Evolutionary conservation across 2,113 vertebrate genomes (phyloP).

Genomic region (Alosa alosa): DNA sequence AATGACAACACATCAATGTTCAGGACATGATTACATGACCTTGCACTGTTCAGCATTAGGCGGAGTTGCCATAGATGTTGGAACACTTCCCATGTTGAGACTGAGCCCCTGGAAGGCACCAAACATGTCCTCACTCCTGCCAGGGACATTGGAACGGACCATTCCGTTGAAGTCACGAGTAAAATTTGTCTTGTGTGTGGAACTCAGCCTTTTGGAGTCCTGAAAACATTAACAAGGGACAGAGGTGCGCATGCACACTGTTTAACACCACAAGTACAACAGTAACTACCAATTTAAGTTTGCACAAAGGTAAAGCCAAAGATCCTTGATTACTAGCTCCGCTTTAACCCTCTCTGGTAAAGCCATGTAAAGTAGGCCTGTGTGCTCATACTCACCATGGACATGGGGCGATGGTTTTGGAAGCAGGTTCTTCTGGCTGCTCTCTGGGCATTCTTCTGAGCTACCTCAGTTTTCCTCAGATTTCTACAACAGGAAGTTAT

Average conservation of each 20-base stretch:
- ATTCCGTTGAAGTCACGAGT: slow-evolving; percentile 26
- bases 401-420: slow-evolving; percentile 72
- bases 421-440: slow-evolving; percentile 60
- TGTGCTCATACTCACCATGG: slow-evolving; percentile 56
- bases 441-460: slow-evolving; percentile 71
- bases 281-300: no score
- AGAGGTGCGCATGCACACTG: no score
- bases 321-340: no score
- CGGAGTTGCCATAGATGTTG: slow-evolving; percentile 9
- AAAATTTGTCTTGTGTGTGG: background rate
- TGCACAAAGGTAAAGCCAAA: background rate
- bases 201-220: background rate
- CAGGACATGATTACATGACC: slow-evolving; percentile 64
- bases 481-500: slow-evolving; percentile 54
- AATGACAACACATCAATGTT: background rate
- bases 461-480: slow-evolving; percentile 60
- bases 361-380: background rate
- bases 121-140: slow-evolving; percentile 62
- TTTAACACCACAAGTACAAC: no score
- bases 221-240: background rate
- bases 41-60: slow-evolving; percentile 61
- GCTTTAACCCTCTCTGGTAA: no score
- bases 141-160: slow-evolving; percentile 5
- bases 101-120: slow-evolving; percentile 70
- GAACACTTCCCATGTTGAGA: slow-evolving; percentile 46